Evolutionary conservation across 2,888 invertebrate genomes (phyloP).

Genomic region (Habrosyne pyritoides): DNA sequence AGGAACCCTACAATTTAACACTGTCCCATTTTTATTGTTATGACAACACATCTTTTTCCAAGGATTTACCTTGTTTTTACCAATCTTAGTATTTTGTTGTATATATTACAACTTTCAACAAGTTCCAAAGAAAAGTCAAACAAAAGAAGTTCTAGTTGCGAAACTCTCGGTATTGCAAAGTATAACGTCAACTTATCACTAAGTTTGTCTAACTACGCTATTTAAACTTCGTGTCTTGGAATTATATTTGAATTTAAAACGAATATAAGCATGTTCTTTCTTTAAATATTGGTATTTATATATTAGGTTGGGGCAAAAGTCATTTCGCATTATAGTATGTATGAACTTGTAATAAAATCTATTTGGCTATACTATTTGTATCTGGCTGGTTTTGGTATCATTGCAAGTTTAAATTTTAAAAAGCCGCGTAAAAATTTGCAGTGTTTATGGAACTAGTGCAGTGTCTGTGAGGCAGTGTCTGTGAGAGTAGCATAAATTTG

Average conservation of each 20-base stretch:
- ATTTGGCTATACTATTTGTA: no score
- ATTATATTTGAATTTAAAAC: not conserved
- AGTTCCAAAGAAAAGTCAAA: not conserved
- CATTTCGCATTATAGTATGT: no score
- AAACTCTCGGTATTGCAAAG: constrained; percentile 20
- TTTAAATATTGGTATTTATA: no score
- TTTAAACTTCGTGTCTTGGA: constrained; percentile 12
- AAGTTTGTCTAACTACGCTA: constrained; percentile 21
- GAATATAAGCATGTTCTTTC: not conserved
- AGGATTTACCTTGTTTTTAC: not conserved
- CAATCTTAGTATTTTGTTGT: not conserved
- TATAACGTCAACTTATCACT: constrained; percentile 26
- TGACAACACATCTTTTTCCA: not conserved
- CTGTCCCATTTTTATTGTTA: not conserved
- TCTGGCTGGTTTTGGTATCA: no score
- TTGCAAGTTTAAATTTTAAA: no score
- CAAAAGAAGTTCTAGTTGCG: not conserved
- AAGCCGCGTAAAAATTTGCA: no score
- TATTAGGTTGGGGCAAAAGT: no score
- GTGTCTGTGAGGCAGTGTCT: no score
- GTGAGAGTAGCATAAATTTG: no score
- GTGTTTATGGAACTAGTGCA: no score
- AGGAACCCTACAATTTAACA: constrained; percentile 1
- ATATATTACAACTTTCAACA: not conserved
- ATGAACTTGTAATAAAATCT: no score